These are phyloP conservation scores for Apogon talboti DNA, from an alignment of 2,797 vertebrate genomes.

Conservation along the genomic window DNA sequence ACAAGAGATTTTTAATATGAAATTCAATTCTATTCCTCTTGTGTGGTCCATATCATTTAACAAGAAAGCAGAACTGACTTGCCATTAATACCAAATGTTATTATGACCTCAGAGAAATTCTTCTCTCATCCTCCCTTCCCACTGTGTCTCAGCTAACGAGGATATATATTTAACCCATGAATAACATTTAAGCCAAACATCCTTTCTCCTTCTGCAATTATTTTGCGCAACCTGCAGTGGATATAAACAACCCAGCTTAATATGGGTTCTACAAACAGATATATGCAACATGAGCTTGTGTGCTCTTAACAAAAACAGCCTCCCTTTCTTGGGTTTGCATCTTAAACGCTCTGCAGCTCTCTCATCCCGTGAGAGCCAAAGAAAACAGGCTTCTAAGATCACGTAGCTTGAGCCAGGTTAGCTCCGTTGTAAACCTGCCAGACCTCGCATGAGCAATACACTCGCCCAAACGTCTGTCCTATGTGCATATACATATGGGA, in stretches of 20 bases:
- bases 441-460: conserved; percentile 40
- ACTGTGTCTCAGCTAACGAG: conserved; percentile 43
- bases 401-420: conserved; percentile 44
- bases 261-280: conserved; percentile 64
- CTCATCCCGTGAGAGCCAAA: conserved; percentile 66
- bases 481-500: conserved; percentile 57
- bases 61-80: conserved; percentile 40
- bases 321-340: conserved; percentile 60
- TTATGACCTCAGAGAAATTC: conserved; percentile 42
- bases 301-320: conserved; percentile 61
- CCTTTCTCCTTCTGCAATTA: conserved; percentile 57
- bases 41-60: conserved; percentile 53
- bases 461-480: conserved; percentile 35
- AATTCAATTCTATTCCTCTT: conserved; percentile 9
- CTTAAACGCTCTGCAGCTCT: conserved; percentile 45
- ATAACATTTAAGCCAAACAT: conserved; percentile 66
- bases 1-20: background rate
- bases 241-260: conserved; percentile 67
- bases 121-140: conserved; percentile 45
- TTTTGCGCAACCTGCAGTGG: conserved; percentile 48
- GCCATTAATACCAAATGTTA: conserved; percentile 50
- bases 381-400: conserved; percentile 65
- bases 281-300: conserved; percentile 69
- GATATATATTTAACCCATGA: conserved; percentile 65
- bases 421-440: conserved; percentile 57